Evolutionary conservation across 2,888 invertebrate genomes (phyloP).

Genomic region (Aromia moschata): DNA sequence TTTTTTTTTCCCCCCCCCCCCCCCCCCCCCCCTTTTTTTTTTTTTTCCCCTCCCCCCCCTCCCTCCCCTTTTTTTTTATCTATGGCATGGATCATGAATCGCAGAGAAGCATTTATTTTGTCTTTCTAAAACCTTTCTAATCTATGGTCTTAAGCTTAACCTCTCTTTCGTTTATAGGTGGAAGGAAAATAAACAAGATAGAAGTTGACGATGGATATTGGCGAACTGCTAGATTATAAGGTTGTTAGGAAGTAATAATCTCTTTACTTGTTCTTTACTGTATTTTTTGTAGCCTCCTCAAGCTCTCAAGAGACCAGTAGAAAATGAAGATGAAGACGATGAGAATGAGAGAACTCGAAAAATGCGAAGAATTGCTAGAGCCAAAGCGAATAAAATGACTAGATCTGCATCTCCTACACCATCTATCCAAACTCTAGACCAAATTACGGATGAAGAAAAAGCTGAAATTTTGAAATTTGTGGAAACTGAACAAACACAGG

Average conservation of each 20-base stretch:
- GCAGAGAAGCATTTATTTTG: too few species aligned
- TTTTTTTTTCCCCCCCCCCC: too few species aligned
- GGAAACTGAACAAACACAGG: constrained; percentile 82
- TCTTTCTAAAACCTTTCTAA: too few species aligned
- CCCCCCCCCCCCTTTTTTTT: too few species aligned
- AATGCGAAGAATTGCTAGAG: constrained; percentile 69
- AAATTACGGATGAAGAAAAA: constrained; percentile 75
- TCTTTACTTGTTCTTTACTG: background rate
- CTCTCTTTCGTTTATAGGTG: too few species aligned
- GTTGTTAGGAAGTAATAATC: constrained; percentile 50
- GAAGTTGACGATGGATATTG: constrained; percentile 67
- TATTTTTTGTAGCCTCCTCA: constrained; percentile 74
- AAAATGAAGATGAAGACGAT: constrained; percentile 72
- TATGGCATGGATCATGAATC: too few species aligned
- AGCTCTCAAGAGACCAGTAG: constrained; percentile 77
- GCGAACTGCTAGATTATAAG: constrained; percentile 69
- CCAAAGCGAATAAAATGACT: constrained; percentile 65
- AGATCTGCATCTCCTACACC: constrained; percentile 62
- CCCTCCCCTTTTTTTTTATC: too few species aligned
- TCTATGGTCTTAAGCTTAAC: too few species aligned
- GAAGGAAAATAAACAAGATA: too few species aligned
- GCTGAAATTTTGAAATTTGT: constrained; percentile 85
- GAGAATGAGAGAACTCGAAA: constrained; percentile 72
- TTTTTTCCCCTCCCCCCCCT: too few species aligned
- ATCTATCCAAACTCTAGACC: constrained; percentile 65